Evolutionary conservation across 1,140 invertebrate genomes (phyloP), one percentile per base, ranked within the genome.

Genomic region (Lanistes nyassanus): DNA sequence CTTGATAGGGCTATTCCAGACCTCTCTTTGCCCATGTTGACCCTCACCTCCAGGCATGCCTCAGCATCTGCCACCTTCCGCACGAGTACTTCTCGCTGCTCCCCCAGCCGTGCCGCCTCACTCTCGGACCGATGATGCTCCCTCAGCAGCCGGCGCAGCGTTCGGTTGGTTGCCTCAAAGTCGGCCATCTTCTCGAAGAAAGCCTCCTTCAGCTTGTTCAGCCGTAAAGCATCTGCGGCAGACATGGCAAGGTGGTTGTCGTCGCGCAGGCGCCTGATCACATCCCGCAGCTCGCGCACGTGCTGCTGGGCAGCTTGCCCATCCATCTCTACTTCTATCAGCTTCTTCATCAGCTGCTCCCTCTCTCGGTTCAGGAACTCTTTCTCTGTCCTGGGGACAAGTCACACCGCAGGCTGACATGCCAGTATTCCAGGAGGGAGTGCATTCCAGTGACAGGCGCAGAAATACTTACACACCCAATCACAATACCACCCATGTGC

Each of bases 261-360:
- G 31, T 86, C 84, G 26, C 81, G 68, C 53, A 87, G 76, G 39
- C 82, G 83, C 3, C 83, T 72, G 23, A 88, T 76, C 19, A 81
- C 70, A 53, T 86, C 84, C 36, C 82, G 73, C 51, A 87, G 77
- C 51, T 86, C 83, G 74, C 78, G 9, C 6, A 84, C 81, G 65
- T 86, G 85, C 78, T 85, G 84, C 3, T 83, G 82, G 21, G 86
- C 87, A 21, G 83, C 85, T 77, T 89, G 87, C 13, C 88, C 86
- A 77, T 89, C 88, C 85, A 88, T 85, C 77, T 89, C 88, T 23
- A 86, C 86, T 68, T 89, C 87, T 55, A 88, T 85, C 74, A 89
- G 74, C 71, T 88, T 88, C 81, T 88, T 88, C 87, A 88, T 88
- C 74, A 89, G 80, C 39, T 82, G 82, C 55, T 88, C 87, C 56